Evolutionary conservation across 2,888 invertebrate genomes (phyloP), one percentile per base, ranked within the genome.

Genomic region (Caenorhabditis afra): DNA sequence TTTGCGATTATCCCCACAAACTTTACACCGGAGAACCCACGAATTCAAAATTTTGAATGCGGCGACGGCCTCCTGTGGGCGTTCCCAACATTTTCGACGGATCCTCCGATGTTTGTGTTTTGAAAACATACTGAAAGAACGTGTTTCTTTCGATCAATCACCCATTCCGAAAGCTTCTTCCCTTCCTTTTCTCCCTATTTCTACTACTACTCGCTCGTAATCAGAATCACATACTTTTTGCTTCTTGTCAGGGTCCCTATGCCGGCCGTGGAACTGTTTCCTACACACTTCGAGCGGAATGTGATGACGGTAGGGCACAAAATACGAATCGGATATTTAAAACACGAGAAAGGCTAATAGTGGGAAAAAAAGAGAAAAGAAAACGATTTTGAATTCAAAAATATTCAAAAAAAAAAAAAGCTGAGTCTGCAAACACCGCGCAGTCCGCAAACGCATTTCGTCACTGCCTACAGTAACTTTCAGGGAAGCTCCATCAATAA

Each of bases 61-160:
- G n/a, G 16, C 23, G 29, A 52, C 14, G 22, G n/a, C n/a, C n/a
- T 50, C 23, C 29, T 11, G 11, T 47, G 57, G 66, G 66, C 67
- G 67, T 59, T 59, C 37, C 44, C 58, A 52, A 53, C 10, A 35
- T 45, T 22, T 55, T 49, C 41, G 41, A 49, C 58, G 59, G 35
- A n/a, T 58, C 45, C 49, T n/a, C 7, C 29, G 29, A 50, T 68
- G 68, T 68, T 59, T 68, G 35, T 68, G 61, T 68, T 68, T 68
- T 68, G 45, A 52, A 59, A 44, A 59, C 58, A 29, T 7, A 29
- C 29, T 57, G 50, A 47, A 16, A 41, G 59, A 64, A 71, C 71
- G 64, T 71, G 71, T 71, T 71, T 71, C 59, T 41, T 45, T 39
- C 41, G 57, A 64, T 57, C 47, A 64, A 47, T 71, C 71, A 71